phyloP scores from a whole-genome alignment of 2,797 vertebrate species.

The Acipenser transmontanus region DNA sequence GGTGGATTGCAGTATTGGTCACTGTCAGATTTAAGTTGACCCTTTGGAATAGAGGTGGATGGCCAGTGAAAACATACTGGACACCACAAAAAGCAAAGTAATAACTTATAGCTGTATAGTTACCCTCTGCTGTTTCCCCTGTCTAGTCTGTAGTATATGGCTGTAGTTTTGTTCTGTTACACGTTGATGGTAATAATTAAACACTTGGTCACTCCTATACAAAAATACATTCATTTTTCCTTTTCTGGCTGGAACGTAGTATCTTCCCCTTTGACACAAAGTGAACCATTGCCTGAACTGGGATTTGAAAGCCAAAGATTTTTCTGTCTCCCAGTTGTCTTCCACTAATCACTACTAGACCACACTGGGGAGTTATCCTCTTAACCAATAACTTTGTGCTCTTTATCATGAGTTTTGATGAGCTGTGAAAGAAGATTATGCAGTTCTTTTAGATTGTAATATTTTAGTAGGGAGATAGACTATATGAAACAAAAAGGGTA shows the following conservation, averaged over 20 bases:
- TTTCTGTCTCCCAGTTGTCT: slow-evolving; percentile 67
- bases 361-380: slow-evolving; percentile 74
- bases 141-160: too few species aligned
- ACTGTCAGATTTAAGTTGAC: too few species aligned
- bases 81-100: too few species aligned
- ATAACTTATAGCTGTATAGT: too few species aligned
- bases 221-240: too few species aligned
- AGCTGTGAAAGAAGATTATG: slow-evolving; percentile 75
- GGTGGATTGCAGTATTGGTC: too few species aligned
- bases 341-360: slow-evolving; percentile 69
- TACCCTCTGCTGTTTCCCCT: too few species aligned
- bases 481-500: slow-evolving; percentile 53
- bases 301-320: slow-evolving; percentile 63
- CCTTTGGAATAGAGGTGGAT: too few species aligned
- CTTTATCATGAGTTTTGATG: slow-evolving; percentile 78
- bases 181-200: too few species aligned
- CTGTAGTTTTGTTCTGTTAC: too few species aligned
- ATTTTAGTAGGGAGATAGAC: slow-evolving; percentile 53
- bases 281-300: slow-evolving; percentile 63
- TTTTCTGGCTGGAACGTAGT: slow-evolving; percentile 47
- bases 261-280: slow-evolving; percentile 42
- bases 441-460: slow-evolving; percentile 72
- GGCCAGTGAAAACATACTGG: too few species aligned
- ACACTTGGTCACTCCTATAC: too few species aligned
- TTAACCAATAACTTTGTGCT: slow-evolving; percentile 75